phyloP scores from a whole-genome alignment of 2,113 vertebrate genomes.

The Puma concolor region DNA sequence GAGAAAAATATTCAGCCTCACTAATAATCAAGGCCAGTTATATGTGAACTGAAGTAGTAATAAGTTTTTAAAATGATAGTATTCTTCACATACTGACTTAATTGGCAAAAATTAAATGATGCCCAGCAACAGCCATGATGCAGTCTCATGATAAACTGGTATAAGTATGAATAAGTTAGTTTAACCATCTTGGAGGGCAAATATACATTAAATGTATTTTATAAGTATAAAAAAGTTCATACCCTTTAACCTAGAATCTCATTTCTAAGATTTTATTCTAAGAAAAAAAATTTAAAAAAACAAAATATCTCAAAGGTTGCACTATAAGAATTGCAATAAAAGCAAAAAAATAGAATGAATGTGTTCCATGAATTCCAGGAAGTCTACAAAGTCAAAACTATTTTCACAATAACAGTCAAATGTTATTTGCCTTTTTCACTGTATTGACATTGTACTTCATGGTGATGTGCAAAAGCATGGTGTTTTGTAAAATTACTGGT shows the following conservation, averaged over 20 bases:
- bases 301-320: neutral
- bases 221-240: neutral
- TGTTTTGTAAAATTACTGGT: neutral
- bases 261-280: slow-evolving; percentile 40
- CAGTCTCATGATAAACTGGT: neutral
- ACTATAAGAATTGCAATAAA: neutral
- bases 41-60: neutral
- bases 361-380: neutral
- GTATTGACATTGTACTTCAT: neutral
- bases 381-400: neutral
- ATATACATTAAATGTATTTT: neutral
- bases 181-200: neutral
- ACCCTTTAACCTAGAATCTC: neutral
- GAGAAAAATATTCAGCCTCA: slow-evolving; percentile 8
- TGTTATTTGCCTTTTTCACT: neutral
- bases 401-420: neutral
- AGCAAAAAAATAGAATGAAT: neutral
- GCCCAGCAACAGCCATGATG: neutral
- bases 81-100: neutral
- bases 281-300: neutral
- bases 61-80: neutral
- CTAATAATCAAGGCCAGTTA: slow-evolving; percentile 1
- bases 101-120: slow-evolving; percentile 15
- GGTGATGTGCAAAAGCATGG: neutral
- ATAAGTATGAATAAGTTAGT: neutral